These are phyloP conservation scores for Perognathus longimembris DNA, from an alignment of 2,113 vertebrate species.

Conservation along the genomic window DNA sequence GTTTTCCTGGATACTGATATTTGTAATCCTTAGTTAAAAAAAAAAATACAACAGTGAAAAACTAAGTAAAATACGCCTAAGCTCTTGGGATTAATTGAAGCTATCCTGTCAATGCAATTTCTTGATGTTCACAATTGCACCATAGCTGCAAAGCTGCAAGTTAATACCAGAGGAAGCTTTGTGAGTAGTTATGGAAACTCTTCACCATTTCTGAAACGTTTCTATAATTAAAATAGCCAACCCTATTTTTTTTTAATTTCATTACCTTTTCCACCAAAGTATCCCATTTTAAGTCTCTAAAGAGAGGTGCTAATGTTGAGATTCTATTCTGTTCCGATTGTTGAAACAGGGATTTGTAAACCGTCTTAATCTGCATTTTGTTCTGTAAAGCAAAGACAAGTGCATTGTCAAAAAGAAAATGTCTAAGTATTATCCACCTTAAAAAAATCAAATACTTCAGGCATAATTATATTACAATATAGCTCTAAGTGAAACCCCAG, in stretches of 20 bases:
- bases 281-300: constrained; percentile 55
- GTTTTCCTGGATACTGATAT: neutral
- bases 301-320: neutral
- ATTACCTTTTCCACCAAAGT: constrained; percentile 68
- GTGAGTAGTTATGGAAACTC: neutral
- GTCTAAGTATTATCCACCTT: constrained; percentile 5
- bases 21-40: neutral
- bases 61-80: constrained; percentile 20
- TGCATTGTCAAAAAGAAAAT: neutral
- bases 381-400: constrained; percentile 46
- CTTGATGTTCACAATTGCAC: neutral
- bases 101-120: neutral
- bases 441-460: neutral
- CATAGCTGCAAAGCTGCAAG: neutral
- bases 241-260: neutral
- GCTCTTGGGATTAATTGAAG: neutral
- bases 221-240: constrained; percentile 36
- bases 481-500: neutral
- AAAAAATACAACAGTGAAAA: neutral
- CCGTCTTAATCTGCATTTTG: neutral
- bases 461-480: neutral
- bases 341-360: constrained; percentile 39
- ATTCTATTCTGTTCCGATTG: neutral
- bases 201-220: neutral
- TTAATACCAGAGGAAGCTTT: neutral